These are phyloP conservation scores for Acanthosepion pharaonis DNA, from an alignment of 2,888 invertebrate species.

Conservation along the genomic window DNA sequence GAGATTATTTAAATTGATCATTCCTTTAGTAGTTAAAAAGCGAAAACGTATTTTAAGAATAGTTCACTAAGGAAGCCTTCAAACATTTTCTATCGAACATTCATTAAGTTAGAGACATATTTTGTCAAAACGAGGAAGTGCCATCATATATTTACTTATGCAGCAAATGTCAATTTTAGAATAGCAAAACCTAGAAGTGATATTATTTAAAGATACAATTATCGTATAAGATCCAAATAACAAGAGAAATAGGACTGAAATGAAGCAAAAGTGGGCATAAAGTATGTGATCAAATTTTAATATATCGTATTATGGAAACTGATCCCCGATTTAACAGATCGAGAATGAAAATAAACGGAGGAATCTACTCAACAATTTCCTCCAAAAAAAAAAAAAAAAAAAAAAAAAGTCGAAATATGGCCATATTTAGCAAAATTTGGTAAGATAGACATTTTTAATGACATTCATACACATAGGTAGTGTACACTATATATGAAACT, in stretches of 20 bases:
- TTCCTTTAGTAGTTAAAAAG: no score
- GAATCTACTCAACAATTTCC: not conserved
- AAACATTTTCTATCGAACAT: no score
- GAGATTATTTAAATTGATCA: no score
- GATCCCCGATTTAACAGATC: not conserved
- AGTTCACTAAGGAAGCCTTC: no score
- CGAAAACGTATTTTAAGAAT: no score
- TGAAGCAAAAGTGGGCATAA: not conserved
- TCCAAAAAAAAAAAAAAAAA: not conserved
- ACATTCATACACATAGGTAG: not conserved
- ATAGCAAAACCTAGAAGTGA: no score
- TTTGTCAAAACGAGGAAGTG: no score
- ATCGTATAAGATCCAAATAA: not conserved
- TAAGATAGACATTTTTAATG: not conserved
- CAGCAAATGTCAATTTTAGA: no score
- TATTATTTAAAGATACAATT: not conserved
- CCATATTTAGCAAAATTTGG: not conserved
- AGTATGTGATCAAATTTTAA: not conserved
- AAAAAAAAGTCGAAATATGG: not conserved
- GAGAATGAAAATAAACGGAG: not conserved
- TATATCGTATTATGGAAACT: not conserved
- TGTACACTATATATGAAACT: not conserved
- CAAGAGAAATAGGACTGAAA: no score
- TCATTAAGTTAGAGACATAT: no score
- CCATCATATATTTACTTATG: no score